Evolutionary conservation across 2,888 invertebrate species (phyloP).

Genomic region (Spisula subtruncata): DNA sequence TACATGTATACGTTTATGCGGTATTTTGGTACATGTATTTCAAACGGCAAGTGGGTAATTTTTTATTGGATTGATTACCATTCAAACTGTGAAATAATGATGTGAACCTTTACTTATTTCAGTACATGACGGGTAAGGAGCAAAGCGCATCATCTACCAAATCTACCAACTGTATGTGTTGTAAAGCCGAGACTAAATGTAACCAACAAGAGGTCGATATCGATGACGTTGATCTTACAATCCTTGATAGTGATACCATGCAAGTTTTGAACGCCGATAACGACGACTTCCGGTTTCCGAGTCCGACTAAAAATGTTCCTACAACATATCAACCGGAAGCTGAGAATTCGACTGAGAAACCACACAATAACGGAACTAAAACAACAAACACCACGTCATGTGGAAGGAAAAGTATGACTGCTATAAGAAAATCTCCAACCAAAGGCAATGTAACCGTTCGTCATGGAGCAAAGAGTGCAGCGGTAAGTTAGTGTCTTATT

Average conservation of each 20-base stretch:
- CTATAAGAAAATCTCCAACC: neutral
- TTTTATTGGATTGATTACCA: too few species aligned
- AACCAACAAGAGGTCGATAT: neutral
- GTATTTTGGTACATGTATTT: too few species aligned
- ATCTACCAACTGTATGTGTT: constrained; percentile 35
- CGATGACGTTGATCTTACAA: constrained; percentile 33
- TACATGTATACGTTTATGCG: too few species aligned
- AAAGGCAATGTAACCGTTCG: neutral
- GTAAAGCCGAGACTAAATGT: constrained; percentile 50
- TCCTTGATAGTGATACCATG: constrained; percentile 49
- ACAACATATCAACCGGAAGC: neutral
- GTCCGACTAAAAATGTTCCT: constrained; percentile 53
- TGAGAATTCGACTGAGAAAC: neutral
- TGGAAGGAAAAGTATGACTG: constrained; percentile 17
- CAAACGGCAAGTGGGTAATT: too few species aligned
- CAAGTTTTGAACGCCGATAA: constrained; percentile 4
- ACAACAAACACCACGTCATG: neutral
- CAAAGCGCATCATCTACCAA: neutral
- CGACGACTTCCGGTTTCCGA: constrained; percentile 58
- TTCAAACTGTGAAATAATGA: too few species aligned
- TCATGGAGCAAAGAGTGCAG: constrained; percentile 4
- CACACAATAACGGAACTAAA: neutral
- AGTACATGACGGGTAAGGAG: constrained; percentile 57
- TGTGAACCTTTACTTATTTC: neutral
- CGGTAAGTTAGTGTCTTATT: neutral